These are phyloP conservation scores for Oedothorax gibbosus DNA, from an alignment of 1,140 invertebrate species.

Conservation along the genomic window DNA sequence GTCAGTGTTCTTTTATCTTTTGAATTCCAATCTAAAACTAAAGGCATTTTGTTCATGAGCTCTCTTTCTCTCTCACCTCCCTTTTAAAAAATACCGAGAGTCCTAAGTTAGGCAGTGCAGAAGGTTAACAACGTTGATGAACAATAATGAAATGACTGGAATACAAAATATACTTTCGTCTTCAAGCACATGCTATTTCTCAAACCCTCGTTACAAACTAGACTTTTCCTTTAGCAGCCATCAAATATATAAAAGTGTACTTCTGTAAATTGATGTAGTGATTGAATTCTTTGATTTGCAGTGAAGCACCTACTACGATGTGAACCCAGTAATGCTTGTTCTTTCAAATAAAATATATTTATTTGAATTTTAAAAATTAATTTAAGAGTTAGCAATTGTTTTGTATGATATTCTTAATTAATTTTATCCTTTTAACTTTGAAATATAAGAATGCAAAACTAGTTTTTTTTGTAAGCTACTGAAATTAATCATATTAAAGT, in stretches of 20 bases:
- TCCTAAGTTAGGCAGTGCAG: conserved; percentile 49
- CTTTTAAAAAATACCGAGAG: conserved; percentile 35
- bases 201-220: not conserved
- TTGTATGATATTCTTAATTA: too few species aligned
- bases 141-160: conserved; percentile 40
- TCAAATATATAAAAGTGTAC: too few species aligned
- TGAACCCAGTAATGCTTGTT: too few species aligned
- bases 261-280: not conserved
- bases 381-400: too few species aligned
- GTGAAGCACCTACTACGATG: too few species aligned
- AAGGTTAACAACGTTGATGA: conserved; percentile 45
- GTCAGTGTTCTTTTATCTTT: conserved; percentile 23
- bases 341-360: too few species aligned
- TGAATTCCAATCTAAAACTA: conserved; percentile 42
- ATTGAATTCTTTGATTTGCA: not conserved
- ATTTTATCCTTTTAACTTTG: too few species aligned
- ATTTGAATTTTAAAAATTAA: too few species aligned
- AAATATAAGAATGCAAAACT: too few species aligned
- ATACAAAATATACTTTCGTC: conserved; percentile 49
- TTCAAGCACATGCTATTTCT: conserved; percentile 6
- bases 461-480: too few species aligned
- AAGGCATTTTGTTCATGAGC: conserved; percentile 16
- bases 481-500: too few species aligned
- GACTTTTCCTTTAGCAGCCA: not conserved
- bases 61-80: conserved; percentile 17